These are phyloP conservation scores for Sorex maritimensis DNA, from an alignment of 2,797 vertebrate genomes.

Conservation along the genomic window DNA sequence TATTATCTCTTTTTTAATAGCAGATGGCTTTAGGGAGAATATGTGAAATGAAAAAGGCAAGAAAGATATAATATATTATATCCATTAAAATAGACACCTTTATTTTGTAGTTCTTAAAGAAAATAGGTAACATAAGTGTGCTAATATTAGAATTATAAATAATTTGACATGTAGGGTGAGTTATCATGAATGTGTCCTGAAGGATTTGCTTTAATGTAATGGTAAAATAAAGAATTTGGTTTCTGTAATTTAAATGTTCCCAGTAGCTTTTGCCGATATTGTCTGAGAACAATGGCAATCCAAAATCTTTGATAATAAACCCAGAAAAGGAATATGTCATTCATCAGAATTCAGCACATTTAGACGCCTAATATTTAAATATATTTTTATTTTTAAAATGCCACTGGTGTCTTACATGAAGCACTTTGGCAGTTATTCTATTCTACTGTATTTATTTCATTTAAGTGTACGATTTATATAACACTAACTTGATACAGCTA, in stretches of 20 bases:
- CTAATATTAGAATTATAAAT: conserved; percentile 43
- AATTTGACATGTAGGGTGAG: neutral
- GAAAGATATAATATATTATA: conserved; percentile 58
- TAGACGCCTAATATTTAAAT: too few relatives aligned
- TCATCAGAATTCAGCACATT: neutral
- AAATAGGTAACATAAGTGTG: conserved; percentile 32
- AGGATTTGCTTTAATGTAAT: conserved; percentile 17
- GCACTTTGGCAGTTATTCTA: neutral
- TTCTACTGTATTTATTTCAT: conserved; percentile 37
- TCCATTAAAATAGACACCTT: conserved; percentile 42
- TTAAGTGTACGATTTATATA: neutral
- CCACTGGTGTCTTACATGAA: neutral
- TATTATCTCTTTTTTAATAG: conserved; percentile 86
- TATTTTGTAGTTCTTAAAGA: conserved; percentile 69
- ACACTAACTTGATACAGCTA: neutral
- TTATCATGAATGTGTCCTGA: conserved; percentile 22
- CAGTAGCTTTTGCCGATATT: neutral
- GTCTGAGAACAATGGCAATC: neutral
- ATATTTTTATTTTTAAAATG: neutral
- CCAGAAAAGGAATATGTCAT: conserved; percentile 28
- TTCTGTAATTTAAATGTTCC: neutral
- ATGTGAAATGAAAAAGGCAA: conserved; percentile 81
- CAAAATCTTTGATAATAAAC: conserved; percentile 31
- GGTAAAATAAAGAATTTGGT: conserved; percentile 52
- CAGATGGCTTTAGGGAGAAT: conserved; percentile 83